A percentile compares a stretch with the other conserved stretches of the same genome.
Conservation (phyloP, 2,113 vertebrate species). For the Aviceda subcristata region DNA sequence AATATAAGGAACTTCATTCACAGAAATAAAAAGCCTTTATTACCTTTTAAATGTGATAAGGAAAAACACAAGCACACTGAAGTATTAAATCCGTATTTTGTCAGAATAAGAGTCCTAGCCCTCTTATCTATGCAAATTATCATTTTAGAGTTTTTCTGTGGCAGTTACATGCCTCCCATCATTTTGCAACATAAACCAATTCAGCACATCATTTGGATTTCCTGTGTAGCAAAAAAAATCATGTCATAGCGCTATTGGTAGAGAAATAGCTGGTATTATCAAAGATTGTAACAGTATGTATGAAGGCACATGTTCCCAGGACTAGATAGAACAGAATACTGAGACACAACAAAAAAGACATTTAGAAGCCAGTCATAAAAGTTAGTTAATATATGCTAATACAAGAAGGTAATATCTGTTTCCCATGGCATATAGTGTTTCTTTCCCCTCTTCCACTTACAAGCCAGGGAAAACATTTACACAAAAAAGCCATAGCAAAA, state of each 20-base stretch:
- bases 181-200: not conserved
- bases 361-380: not conserved
- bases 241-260: not conserved
- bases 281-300: not conserved
- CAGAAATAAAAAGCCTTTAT: not conserved
- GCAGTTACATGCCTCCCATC: not conserved
- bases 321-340: not conserved
- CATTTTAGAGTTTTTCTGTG: not conserved
- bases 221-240: not conserved
- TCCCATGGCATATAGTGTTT: not conserved
- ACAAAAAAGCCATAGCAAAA: not conserved
- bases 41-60: not conserved
- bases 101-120: not conserved
- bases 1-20: not conserved
- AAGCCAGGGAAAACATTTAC: not conserved
- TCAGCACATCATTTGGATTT: not conserved
- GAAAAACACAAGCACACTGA: not conserved
- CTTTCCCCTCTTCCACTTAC: not conserved
- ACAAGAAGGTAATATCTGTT: not conserved
- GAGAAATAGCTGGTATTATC: not conserved
- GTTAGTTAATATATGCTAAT: not conserved
- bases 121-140: not conserved
- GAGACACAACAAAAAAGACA: not conserved
- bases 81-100: not conserved
- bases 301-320: not conserved